A percentile compares a stretch with the other conserved stretches of the same genome.
Conservation (phyloP, 2,113 vertebrate genomes). For the Menura novaehollandiae region DNA sequence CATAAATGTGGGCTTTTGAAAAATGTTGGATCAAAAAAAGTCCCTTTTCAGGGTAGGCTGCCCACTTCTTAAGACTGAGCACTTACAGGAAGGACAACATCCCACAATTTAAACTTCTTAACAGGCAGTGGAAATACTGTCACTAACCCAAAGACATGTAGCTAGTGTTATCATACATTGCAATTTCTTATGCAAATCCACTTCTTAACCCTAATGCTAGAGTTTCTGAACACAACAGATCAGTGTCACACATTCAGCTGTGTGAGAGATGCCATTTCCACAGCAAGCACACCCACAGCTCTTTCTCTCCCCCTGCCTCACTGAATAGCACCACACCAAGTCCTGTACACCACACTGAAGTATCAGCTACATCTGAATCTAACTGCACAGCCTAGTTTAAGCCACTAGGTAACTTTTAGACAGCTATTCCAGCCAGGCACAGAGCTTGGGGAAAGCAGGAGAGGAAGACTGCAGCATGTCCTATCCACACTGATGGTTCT, state of each 20-base stretch:
- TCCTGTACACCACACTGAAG: background rate
- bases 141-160: background rate
- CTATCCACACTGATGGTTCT: background rate
- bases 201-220: background rate
- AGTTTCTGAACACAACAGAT: background rate
- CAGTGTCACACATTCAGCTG: background rate
- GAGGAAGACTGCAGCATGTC: accelerated
- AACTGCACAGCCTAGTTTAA: background rate
- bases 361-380: too few relatives aligned
- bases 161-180: background rate
- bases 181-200: background rate
- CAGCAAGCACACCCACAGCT: accelerated
- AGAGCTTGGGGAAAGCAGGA: background rate
- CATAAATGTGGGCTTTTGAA: constrained; percentile 8
- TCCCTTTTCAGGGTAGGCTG: background rate
- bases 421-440: background rate
- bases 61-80: background rate
- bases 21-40: background rate
- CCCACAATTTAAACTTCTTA: background rate
- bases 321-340: background rate
- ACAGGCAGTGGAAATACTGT: background rate
- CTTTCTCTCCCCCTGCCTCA: background rate
- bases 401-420: background rate
- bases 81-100: background rate
- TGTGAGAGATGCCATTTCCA: background rate